Evolutionary conservation across 2,113 vertebrate genomes (phyloP).

Genomic region (Carassius gibelio): DNA sequence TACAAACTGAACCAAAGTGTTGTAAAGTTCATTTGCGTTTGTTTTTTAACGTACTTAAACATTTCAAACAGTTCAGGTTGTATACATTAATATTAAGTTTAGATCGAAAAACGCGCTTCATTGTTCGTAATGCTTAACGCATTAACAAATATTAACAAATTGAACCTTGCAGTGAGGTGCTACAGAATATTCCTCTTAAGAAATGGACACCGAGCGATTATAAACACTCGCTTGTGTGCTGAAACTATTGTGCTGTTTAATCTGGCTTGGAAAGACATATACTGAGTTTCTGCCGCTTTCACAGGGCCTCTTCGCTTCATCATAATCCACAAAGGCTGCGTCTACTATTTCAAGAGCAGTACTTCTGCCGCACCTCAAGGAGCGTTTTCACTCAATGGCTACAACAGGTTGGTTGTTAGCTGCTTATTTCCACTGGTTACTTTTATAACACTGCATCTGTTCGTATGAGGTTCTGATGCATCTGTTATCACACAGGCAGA

Average conservation of each 20-base stretch:
- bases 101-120: no score
- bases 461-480: background rate
- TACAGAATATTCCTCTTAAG: background rate
- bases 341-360: conserved; percentile 97
- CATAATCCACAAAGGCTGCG: conserved; percentile 91
- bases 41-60: no score
- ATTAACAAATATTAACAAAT: no score
- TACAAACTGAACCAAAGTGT: no score
- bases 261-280: background rate
- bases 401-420: conserved; percentile 85
- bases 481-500: background rate
- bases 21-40: no score
- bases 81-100: no score
- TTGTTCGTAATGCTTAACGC: no score
- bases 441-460: background rate
- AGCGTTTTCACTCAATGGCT: conserved; percentile 94
- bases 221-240: background rate
- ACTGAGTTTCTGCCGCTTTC: background rate
- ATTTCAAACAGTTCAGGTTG: no score
- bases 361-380: conserved; percentile 91
- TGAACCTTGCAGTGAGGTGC: background rate
- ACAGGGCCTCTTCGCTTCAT: conserved; percentile 93
- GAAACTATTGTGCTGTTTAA: no score
- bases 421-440: background rate
- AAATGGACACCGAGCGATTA: background rate